Evolutionary conservation across 2,113 vertebrate genomes (phyloP).

Genomic region (Sceloporus undulatus): DNA sequence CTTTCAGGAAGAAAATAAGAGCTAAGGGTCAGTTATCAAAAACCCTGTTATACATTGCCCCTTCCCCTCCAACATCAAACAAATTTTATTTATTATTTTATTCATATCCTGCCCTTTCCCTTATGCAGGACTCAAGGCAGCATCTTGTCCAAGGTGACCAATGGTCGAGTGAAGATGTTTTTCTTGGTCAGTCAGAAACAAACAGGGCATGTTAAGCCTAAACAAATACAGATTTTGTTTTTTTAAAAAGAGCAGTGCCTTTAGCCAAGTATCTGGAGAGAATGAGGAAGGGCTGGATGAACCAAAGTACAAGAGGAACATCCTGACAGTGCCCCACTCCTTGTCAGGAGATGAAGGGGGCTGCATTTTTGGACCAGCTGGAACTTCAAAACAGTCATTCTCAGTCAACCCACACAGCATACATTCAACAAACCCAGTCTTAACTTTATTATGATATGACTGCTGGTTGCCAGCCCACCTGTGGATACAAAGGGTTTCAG

Average conservation of each 20-base stretch:
- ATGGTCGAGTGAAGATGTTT: background rate
- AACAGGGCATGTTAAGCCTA: background rate
- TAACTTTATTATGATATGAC: background rate
- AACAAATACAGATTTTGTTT: background rate
- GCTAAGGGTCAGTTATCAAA: background rate
- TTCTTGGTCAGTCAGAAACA: background rate
- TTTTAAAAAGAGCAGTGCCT: background rate
- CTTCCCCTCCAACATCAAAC: background rate
- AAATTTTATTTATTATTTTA: no score
- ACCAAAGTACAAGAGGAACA: background rate
- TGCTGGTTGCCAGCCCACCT: background rate
- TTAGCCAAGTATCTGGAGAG: background rate
- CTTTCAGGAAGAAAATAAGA: background rate
- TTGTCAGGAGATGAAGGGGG: background rate
- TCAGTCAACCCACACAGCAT: background rate
- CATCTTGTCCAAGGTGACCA: no score
- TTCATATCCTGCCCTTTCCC: no score
- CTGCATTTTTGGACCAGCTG: constrained; percentile 6
- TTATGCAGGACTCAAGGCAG: no score
- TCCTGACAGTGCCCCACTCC: background rate
- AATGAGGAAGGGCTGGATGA: background rate
- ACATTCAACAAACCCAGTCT: background rate
- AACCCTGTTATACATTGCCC: no score
- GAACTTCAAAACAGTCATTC: background rate
- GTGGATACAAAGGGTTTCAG: background rate